Evolutionary conservation across 2,888 invertebrate species (phyloP), one percentile per base, ranked within the genome.

Genomic region (Amphipyra berbera): DNA sequence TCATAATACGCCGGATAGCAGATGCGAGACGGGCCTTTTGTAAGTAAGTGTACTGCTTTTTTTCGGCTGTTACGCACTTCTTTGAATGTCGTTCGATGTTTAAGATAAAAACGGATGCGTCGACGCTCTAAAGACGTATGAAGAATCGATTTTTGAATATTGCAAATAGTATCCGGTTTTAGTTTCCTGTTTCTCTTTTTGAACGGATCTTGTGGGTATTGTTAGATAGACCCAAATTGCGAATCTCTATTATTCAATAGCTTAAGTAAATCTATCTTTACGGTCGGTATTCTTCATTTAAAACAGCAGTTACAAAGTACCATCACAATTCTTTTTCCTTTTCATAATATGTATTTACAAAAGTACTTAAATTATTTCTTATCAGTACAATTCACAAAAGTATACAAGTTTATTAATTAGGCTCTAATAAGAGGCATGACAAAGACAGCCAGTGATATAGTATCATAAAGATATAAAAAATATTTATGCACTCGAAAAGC

Each of bases 21-120:
- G 93, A 92, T 93, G 93, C 85, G 85, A 88, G 84, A 79, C 84
- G 82, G 71, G 68, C 14, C 86, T 86, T 87, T 91, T 90, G 87
- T 90, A 59, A 56, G 37, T 35, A 49, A 60, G 64, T 74, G 72
- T 75, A 74, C 81, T 68, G 68, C 77, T 81, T 87, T 89, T 89
- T 85, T 88, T 86, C 74, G 76, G 79, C 78, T 73, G 81, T 78
- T 82, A 78, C 79, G 67, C 68, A 64, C 52, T 69, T 65, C 73
- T 78, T 80, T 76, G 69, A 63, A 71, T 66, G 73, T 77, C 71
- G 62, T 69, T 70, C 77, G 65, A 75, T 63, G 64, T 68, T 67
- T 56, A 45, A 76, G 74, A 78, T 83, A 80, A 76, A 76, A 79
- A 79, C 81, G 83, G 82, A 83, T 83, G 83, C 76, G 68, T 70